Conservation (phyloP, 2,888 invertebrate species). For the Troglohyphantes excavatus region DNA sequence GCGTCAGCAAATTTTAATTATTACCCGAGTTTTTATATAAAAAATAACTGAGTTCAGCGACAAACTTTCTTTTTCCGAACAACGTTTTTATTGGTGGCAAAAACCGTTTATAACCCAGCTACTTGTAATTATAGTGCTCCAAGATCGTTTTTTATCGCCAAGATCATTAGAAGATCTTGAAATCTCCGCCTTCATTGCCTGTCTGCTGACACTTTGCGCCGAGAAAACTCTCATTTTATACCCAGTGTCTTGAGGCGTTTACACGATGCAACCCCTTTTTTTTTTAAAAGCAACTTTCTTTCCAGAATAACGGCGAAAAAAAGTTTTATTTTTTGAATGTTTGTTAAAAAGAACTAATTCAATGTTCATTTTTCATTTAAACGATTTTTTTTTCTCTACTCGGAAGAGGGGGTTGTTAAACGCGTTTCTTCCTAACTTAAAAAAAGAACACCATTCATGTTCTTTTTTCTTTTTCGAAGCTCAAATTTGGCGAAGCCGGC, state of each 20-base stretch:
- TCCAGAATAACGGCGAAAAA: not conserved
- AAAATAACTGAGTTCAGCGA: not conserved
- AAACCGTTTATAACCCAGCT: constrained; percentile 23
- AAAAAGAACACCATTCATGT: constrained; percentile 17
- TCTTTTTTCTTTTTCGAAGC: not conserved
- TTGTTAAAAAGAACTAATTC: constrained; percentile 69
- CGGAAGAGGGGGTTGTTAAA: constrained; percentile 25
- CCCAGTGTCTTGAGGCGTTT: constrained; percentile 42
- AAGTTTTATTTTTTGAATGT: constrained; percentile 18
- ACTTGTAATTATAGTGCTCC: constrained; percentile 37
- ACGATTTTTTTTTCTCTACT: constrained; percentile 19
- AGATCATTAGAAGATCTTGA: constrained; percentile 50
- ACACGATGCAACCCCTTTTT: too few relatives aligned
- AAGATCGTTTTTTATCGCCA: constrained; percentile 19
- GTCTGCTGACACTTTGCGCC: constrained; percentile 44
- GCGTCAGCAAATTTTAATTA: not conserved
- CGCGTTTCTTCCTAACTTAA: constrained; percentile 11
- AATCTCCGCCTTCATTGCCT: constrained; percentile 26
- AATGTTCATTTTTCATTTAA: constrained; percentile 71
- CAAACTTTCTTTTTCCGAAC: not conserved
- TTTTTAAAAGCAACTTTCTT: constrained; percentile 27
- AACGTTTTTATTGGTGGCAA: constrained; percentile 39
- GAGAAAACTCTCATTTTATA: constrained; percentile 51
- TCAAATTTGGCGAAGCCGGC: constrained; percentile 23
- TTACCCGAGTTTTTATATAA: not conserved